Percentiles rank a stretch among this genome's conserved stretches.
These are phyloP conservation scores for Drosophila melanica DNA, from an alignment of 1,140 invertebrate species.

Conservation along the genomic window DNA sequence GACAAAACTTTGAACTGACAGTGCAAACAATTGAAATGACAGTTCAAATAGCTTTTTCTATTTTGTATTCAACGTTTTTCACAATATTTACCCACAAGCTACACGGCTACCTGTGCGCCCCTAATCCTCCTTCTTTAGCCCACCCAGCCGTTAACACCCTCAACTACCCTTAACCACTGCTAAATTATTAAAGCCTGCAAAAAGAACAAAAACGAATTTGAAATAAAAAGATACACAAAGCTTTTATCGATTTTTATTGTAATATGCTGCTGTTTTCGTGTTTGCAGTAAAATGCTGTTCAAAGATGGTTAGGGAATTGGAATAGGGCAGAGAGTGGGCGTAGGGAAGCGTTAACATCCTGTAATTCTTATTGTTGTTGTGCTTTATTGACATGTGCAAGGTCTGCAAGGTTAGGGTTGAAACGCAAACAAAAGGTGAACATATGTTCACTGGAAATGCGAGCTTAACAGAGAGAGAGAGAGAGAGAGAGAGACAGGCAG, in stretches of 20 bases:
- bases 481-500: background rate
- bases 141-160: background rate
- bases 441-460: slow-evolving; percentile 53
- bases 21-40: slow-evolving; percentile 4
- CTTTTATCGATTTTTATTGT: slow-evolving; percentile 64
- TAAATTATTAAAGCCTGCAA: slow-evolving; percentile 66
- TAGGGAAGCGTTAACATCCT: background rate
- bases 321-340: background rate
- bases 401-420: slow-evolving; percentile 76
- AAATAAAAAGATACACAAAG: slow-evolving; percentile 31
- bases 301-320: slow-evolving; percentile 14
- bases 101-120: background rate
- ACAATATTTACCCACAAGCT: slow-evolving; percentile 24
- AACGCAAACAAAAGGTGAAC: slow-evolving; percentile 51
- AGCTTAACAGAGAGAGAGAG: slow-evolving; percentile 6
- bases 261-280: slow-evolving; percentile 26
- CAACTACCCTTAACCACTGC: slow-evolving; percentile 13
- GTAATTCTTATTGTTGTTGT: slow-evolving; percentile 46
- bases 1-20: slow-evolving; percentile 7
- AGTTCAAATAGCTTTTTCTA: background rate
- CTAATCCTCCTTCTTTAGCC: slow-evolving; percentile 17
- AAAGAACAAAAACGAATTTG: slow-evolving; percentile 19
- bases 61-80: slow-evolving; percentile 1
- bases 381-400: slow-evolving; percentile 56
- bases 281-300: slow-evolving; percentile 49